phyloP scores from a whole-genome alignment of 2,113 vertebrate genomes.

The Chaetura pelagica region DNA sequence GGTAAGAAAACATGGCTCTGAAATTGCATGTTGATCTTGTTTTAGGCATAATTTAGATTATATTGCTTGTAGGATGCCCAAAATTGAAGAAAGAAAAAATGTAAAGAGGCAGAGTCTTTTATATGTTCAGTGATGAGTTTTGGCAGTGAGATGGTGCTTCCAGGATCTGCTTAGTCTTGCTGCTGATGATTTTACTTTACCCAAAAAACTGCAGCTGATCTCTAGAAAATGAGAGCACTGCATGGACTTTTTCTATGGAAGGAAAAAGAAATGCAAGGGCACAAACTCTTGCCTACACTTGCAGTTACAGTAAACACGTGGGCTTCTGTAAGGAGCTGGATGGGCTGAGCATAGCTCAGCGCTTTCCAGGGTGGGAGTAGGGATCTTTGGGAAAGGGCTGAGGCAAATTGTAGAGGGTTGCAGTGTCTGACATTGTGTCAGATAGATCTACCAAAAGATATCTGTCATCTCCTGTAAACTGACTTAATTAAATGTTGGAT shows the following conservation, averaged over 20 bases:
- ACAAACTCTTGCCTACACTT: neutral
- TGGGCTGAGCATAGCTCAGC: neutral
- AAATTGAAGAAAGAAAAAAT: neutral
- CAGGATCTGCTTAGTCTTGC: neutral
- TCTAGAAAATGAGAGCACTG: neutral
- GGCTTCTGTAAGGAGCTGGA: neutral
- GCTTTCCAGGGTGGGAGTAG: neutral
- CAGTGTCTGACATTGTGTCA: neutral
- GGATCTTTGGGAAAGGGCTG: neutral
- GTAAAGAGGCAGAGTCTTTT: neutral
- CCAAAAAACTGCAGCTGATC: neutral
- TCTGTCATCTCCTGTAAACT: neutral
- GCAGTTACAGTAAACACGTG: neutral
- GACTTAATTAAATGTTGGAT: neutral
- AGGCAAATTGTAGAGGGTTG: neutral
- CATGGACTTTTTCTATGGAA: neutral
- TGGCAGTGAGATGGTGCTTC: neutral
- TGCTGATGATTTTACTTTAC: neutral
- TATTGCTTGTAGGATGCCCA: neutral
- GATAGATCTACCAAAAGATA: neutral
- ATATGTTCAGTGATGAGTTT: neutral
- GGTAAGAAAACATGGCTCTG: conserved; percentile 79
- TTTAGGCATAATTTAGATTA: neutral
- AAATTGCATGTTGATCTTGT: neutral
- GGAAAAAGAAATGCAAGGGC: neutral